A percentile compares a stretch with the other conserved stretches of the same genome.
Conservation (phyloP, 35 echinoderm and acorn worm species). For the Chiridota heheva region DNA sequence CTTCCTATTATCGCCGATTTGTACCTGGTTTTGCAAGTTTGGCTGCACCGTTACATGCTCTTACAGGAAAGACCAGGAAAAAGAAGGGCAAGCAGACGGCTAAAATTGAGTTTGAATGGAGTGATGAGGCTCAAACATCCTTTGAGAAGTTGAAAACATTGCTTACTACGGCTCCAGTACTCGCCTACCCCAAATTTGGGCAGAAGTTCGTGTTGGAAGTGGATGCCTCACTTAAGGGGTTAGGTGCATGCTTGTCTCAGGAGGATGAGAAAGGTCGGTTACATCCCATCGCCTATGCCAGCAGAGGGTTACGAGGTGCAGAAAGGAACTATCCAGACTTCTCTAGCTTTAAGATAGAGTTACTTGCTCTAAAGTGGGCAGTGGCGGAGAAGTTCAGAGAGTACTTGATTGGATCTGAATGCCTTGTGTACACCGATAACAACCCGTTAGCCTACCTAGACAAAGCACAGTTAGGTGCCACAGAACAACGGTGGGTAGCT, state of each 20-base stretch:
- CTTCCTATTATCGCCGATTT: constrained; percentile 53
- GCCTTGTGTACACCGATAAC: constrained; percentile 47
- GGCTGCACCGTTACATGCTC: constrained; percentile 30
- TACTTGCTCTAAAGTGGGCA: constrained; percentile 54
- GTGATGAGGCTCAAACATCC: constrained; percentile 15
- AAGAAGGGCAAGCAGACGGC: not conserved
- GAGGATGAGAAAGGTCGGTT: constrained; percentile 18
- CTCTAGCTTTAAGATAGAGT: constrained; percentile 55
- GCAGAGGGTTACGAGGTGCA: constrained; percentile 38
- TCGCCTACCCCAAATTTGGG: constrained; percentile 51
- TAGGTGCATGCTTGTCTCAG: constrained; percentile 45
- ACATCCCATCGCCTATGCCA: constrained; percentile 58
- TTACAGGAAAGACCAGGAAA: not conserved
- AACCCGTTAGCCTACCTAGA: constrained; percentile 53
- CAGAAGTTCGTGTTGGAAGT: constrained; percentile 43
- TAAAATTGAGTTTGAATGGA: not conserved
- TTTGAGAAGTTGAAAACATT: constrained; percentile 28
- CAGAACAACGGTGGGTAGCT: constrained; percentile 51
- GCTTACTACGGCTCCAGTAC: constrained; percentile 27
- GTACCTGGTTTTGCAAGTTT: constrained; percentile 42
- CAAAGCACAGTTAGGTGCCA: constrained; percentile 49
- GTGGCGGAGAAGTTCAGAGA: constrained; percentile 52
- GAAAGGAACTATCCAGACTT: constrained; percentile 46
- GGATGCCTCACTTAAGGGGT: constrained; percentile 47
- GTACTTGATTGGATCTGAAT: constrained; percentile 42